These are phyloP conservation scores for Luscinia megarhynchos DNA, from an alignment of 2,797 vertebrate species.

Conservation along the genomic window DNA sequence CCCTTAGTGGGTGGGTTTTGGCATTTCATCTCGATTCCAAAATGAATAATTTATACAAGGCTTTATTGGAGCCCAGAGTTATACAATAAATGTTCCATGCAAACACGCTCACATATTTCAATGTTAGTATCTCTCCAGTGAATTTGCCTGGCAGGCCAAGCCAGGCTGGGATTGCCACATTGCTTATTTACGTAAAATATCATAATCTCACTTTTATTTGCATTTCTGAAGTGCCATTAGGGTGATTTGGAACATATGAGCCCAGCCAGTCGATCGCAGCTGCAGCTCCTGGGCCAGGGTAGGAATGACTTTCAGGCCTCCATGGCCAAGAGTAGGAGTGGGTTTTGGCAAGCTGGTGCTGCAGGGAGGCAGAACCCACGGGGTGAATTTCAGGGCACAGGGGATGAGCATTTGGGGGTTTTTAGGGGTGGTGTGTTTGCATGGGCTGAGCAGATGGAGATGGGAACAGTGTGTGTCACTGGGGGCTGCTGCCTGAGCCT, in stretches of 20 bases:
- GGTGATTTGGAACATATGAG: constrained; percentile 53
- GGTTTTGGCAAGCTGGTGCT: not conserved
- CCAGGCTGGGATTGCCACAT: constrained; percentile 67
- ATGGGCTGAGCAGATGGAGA: not conserved
- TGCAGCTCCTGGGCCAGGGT: constrained; percentile 19
- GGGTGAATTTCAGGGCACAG: not conserved
- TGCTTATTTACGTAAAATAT: constrained; percentile 75
- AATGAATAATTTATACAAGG: constrained; percentile 76
- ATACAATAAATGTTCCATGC: constrained; percentile 71
- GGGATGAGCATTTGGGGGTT: not conserved
- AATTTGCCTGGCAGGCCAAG: constrained; percentile 64
- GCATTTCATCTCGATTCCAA: constrained; percentile 55
- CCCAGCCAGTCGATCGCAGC: not conserved
- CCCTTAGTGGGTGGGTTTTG: constrained; percentile 58
- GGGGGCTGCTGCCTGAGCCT: not conserved
- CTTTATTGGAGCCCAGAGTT: constrained; percentile 65
- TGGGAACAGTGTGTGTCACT: not conserved
- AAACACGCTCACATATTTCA: constrained; percentile 69
- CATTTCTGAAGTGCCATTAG: constrained; percentile 63
- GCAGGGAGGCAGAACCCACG: not conserved
- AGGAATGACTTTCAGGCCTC: not conserved
- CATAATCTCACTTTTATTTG: constrained; percentile 74
- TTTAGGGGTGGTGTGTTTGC: not conserved
- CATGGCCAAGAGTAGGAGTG: not conserved
- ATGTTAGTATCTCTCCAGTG: constrained; percentile 66